Conservation (phyloP, 2,113 vertebrate genomes). For the Columbina picui region DNA sequence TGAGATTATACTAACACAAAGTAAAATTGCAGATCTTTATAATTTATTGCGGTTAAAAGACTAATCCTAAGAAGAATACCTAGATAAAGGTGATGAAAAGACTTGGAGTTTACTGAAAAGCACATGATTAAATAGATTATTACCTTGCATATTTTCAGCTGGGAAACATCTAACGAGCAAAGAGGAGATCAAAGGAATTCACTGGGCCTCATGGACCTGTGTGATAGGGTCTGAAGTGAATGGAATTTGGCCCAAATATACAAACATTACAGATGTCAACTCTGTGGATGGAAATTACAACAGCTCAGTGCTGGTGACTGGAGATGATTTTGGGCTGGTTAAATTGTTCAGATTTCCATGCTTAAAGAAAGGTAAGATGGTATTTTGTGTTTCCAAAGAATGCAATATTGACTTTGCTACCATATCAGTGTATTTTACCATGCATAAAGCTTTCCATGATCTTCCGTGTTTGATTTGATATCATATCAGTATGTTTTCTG, state of each 20-base stretch:
- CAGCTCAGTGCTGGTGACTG: constrained; percentile 87
- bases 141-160: constrained; percentile 75
- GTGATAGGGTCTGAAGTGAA: constrained; percentile 92
- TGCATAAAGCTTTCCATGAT: not conserved
- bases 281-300: constrained; percentile 96
- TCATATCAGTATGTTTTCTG: not conserved
- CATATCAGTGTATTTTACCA: fast-evolving
- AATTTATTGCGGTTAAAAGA: not conserved
- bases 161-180: constrained; percentile 88
- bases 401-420: not conserved
- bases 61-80: not conserved
- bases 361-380: constrained; percentile 88
- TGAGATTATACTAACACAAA: not conserved
- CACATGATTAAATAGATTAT: not conserved
- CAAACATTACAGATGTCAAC: constrained; percentile 86
- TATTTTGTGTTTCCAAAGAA: not conserved
- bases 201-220: constrained; percentile 95
- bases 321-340: constrained; percentile 93
- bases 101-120: not conserved
- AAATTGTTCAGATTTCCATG: constrained; percentile 94
- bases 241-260: constrained; percentile 96
- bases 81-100: not conserved
- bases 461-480: not conserved
- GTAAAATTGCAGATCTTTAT: not conserved
- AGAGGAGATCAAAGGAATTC: constrained; percentile 92